Evolutionary conservation across 2,888 invertebrate genomes (phyloP), one percentile per base, ranked within the genome.

Genomic region (Rhodophaea formosa): DNA sequence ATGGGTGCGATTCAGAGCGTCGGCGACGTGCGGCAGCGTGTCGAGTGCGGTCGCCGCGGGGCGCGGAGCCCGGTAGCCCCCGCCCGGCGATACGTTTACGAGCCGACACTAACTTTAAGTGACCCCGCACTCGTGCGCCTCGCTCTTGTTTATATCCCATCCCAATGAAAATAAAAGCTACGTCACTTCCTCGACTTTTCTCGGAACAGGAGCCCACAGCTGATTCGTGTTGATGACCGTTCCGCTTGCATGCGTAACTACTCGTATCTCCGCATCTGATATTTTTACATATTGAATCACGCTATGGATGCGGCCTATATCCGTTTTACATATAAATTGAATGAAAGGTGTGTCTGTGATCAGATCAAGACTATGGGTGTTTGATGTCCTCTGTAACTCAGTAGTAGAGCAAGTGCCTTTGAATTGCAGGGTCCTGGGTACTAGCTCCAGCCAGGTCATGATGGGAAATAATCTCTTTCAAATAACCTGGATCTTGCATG

Each of bases 41-140:
- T 86, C 86, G 88, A 87, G 88, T 88, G 88, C 88, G 90, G 89
- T 88, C 88, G 89, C 90, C 87, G 87, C 88, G 88, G 88, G 88
- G 88, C 84, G 81, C 78, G 67, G 65, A 64, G 69, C 69, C 72
- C 72, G 74, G 80, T 77, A 80, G 80, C 80, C 78, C 75, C 77
- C 74, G 80, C 77, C 73, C 75, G 75, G 73, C 85, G 86, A 85
- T 88, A 88, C 88, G 86, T 87, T 89, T 88, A 89, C 88, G 88
- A 88, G 87, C 86, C 84, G 85, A 83, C 88, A 85, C 88, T 86
- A 88, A 88, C 80, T 80, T 62, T 72, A 71, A 75, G 82, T 88
- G 88, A 88, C 88, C 88, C 83, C 82, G 82, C 77, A 81, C 84
- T 85, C 82, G 80, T 80, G 79, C 81, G 76, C 79, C 77, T 75